Base-by-base conservation (phyloP, 2,797 vertebrate genomes). In the Acanthopagrus latus region DNA sequence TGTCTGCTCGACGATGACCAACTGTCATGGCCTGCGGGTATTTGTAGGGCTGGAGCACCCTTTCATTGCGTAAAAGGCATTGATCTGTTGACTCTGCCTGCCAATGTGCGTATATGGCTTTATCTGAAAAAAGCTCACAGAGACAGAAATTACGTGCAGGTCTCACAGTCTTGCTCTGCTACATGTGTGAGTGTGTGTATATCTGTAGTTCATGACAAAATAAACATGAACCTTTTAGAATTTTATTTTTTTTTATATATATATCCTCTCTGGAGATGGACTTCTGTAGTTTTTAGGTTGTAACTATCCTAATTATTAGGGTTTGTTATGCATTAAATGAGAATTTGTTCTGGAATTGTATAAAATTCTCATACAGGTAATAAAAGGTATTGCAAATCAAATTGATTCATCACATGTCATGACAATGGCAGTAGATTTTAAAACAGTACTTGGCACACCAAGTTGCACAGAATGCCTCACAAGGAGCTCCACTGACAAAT, bases 31-130 rank as follows among this genome's bases (percentile, higher is more conserved):
- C 47, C 78, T 43, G 47, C 7, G 11, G 58, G 82, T 92, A 90
- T 93, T 93, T 94, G 71, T 91, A 90, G 55, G 81, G 66, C 62
- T 64, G 18, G 21, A 3, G 67, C 65, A 18, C 2, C 51, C 13
- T 44, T 47, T 29, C n/a, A 46, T 91, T 91, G 64, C 92, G 90
- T 81, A 89, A 92, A 84, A 80, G 17, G 16, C 44, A 94, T 93
- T 78, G 93, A 94, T 90, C 92, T 92, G 86, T 92, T 93, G 88
- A 93, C 87, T 77, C 64, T 82, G 52, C 25, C 67, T 64, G 82
- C 23, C 74, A 54, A 90, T 80, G 81, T 89, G 17, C 90, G 89
- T 76, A 89, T 74, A 63, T 83, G 75, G 48, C 65, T 47, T 90
- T 91, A 92, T 90, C 88, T 86, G 64, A 52, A 27, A 63, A 54